These are phyloP conservation scores for Eolophus roseicapilla DNA, from an alignment of 2,113 vertebrate species.

Conservation along the genomic window DNA sequence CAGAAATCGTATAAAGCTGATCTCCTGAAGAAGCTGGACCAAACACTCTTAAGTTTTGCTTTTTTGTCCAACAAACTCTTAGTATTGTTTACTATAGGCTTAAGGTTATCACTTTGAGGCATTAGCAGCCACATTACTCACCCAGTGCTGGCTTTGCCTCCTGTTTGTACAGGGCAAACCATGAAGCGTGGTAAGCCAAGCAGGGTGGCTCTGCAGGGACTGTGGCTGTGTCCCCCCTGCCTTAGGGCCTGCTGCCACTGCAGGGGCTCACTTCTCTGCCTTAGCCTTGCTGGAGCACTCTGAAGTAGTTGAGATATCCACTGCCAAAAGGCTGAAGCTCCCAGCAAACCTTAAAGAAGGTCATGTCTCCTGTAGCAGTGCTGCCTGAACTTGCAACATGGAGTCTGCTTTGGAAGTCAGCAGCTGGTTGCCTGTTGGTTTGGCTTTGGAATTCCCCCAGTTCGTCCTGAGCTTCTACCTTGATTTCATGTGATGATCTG, in stretches of 20 bases:
- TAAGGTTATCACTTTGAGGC: background rate
- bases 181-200: accelerated
- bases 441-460: background rate
- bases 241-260: background rate
- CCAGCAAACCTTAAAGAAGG: background rate
- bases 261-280: accelerated
- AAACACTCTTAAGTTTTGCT: background rate
- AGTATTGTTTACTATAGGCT: background rate
- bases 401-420: background rate
- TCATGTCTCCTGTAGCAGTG: background rate
- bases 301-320: background rate
- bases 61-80: background rate
- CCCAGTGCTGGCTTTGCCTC: background rate
- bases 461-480: background rate
- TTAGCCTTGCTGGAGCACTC: background rate
- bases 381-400: accelerated
- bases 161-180: background rate
- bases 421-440: background rate
- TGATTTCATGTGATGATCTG: background rate
- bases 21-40: background rate
- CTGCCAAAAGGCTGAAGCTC: background rate
- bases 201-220: background rate
- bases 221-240: background rate
- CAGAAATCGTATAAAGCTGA: background rate
- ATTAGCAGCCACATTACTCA: background rate